Base-by-base conservation (phyloP, 1,140 invertebrate species). In the Cylas formicarius region DNA sequence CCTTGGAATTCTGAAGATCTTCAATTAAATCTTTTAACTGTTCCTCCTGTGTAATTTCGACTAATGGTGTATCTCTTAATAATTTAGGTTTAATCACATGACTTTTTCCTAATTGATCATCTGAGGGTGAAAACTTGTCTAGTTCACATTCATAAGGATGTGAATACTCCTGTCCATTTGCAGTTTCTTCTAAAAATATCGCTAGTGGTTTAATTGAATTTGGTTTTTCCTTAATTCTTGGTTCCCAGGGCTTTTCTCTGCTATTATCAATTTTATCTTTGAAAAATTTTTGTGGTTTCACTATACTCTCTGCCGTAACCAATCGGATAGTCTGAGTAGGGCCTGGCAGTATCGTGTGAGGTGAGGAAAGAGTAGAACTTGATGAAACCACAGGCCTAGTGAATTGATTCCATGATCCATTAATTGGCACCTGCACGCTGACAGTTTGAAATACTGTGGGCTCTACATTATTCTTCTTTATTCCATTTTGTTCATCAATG, bases 91-190 rank as follows among this genome's bases (percentile, higher is more conserved):
- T 55, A 1, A 55, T 20, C 4, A 75, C 71, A 2, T 64, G 49
- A 7, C 53, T 48, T 34, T 63, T 44, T 17, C 24, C 29, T 7
- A 86, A 49, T 33, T 80, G 73, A 8, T 62, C 48, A 0, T 66
- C 53, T 0, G 70, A 55, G 0, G 76, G 74, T 17, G 72, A 61
- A 57, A 83, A 88, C 52, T 74, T 68, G 19, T 90, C 74, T 9
- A 97, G 61, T 67, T 97, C 93, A 62, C 76, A 76, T 62, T 88
- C 79, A 65, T 97, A 97, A 0, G 93, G 94, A 74, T 97, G 92
- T 51, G 78, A 75, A 65, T 56, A 64, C 58, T 50, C 52, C 54
- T 60, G 52, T 7, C 62, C 59, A 23, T 73, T 61, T 50, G 80
- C 77, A 50, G 74, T 75, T 50, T 80, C 72, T 38, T 83, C 81